A percentile compares a stretch with the other conserved stretches of the same genome.
These are phyloP conservation scores for Drosophila willistoni DNA, from an alignment of 1,140 invertebrate species.

Conservation along the genomic window DNA sequence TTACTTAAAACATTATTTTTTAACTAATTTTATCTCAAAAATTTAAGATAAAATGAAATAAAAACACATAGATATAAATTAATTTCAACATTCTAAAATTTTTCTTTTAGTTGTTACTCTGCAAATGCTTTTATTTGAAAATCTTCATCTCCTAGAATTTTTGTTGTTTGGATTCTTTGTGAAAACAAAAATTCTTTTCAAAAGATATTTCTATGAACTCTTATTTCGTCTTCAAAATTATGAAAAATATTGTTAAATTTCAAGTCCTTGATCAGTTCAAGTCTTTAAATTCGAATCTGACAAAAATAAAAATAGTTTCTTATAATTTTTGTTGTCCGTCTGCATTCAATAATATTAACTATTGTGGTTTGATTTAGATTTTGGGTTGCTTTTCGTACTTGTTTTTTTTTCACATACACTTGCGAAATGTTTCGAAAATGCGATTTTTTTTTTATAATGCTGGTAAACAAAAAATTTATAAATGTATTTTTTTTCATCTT, in stretches of 20 bases:
- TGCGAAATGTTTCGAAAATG: conserved; percentile 62
- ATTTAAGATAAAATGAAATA: too few species aligned
- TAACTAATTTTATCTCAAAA: too few species aligned
- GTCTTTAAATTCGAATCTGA: not conserved
- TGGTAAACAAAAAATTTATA: conserved; percentile 31
- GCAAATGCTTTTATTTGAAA: too few species aligned
- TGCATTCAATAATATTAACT: conserved; percentile 3
- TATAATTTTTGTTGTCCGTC: not conserved
- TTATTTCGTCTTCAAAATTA: too few species aligned
- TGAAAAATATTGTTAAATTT: not conserved
- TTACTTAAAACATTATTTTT: too few species aligned
- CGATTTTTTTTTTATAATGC: conserved; percentile 49
- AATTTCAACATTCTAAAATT: too few species aligned
- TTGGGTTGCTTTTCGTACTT: not conserved
- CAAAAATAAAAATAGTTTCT: not conserved
- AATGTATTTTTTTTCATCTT: not conserved
- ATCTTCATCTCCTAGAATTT: too few species aligned
- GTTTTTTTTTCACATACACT: conserved; percentile 49
- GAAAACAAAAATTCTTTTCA: too few species aligned
- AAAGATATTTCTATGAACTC: too few species aligned
- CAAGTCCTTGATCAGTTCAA: not conserved
- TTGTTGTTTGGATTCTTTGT: too few species aligned
- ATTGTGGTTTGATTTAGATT: not conserved
- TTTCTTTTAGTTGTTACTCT: too few species aligned
- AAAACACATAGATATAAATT: too few species aligned